Evolutionary conservation across 2,797 vertebrate genomes (phyloP), one percentile per base, ranked within the genome.

Genomic region (Hoplostethus mediterraneus): DNA sequence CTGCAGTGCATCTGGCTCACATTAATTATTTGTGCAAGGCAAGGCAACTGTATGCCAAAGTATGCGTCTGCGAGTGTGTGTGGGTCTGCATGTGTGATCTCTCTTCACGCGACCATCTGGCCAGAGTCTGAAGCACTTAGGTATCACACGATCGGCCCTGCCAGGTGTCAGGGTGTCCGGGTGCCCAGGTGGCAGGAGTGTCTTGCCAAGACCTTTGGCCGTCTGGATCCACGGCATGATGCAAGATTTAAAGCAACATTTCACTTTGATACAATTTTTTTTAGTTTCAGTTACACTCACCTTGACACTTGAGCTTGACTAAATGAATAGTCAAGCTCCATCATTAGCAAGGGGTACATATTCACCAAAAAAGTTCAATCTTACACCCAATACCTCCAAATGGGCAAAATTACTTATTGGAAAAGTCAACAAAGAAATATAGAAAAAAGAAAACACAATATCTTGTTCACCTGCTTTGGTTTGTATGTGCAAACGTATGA

Each of bases 21-120:
- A 91, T 94, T 9, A 93, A 93, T 94, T 89, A 94, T 94, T 92
- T 75, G 87, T 86, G 79, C 6, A 51, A 76, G 66, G 81, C 77
- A 78, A 87, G 66, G 81, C 77, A 78, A 87, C 84, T 83, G 80
- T 81, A 87, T 67, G 71, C 85, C 81, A 79, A 79, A 65, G 78
- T 72, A 67, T 51, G 76, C 67, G 73, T 85, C 30, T 81, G 73
- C 3, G 52, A 48, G 51, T 66, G 54, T 47, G 11, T 5, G 5
- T 75, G 62, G 69, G 73, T 72, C 49, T 71, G 57, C n/a, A 40
- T 67, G 77, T 80, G 82, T 79, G 83, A 73, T 79, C 79, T 53
- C 64, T 72, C 80, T 73, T 70, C 76, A 73, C 49, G 52, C 78
- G 60, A 82, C 92, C 93, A 93, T 94, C 92, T 93, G 93, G 80